Evolutionary conservation across 2,113 vertebrate species (phyloP), one percentile per base, ranked within the genome.

Genomic region (Nesogale talazaci): DNA sequence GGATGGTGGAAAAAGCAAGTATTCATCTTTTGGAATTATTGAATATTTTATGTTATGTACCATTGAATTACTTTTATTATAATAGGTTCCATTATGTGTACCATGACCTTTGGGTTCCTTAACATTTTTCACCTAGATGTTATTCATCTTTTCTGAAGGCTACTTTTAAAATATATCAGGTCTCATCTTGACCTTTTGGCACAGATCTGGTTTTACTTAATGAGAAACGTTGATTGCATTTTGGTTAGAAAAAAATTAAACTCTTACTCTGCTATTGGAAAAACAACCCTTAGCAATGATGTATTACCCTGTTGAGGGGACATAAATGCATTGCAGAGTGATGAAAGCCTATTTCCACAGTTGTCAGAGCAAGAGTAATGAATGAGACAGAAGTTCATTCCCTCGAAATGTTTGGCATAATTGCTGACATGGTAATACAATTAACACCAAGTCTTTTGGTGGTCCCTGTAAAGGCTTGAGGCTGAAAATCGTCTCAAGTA

Each of bases 131-230:
- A 42, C 36, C 38, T 74, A 29, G 56, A 40, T 89, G 69, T 74
- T 89, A 83, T 92, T 94, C 65, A 85, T 91, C 84, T 94, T 94
- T 91, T 89, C 57, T 91, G 84, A 97, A 92, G 63, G 65, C 63
- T 61, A 63, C 46, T 90, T 96, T 63, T 86, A 92, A 93, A 92
- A 84, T 92, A 85, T 36, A 89, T 82, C 31, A 89, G 52, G 67
- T 87, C 86, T 92, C 36, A 89, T 91, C 46, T 93, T 95, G 84
- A 94, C 86, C 87, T 92, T 95, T 95, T 91, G 88, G 95, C 65
- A 89, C 85, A 77, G 11, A 59, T 63, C 74, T 86, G 22, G 25
- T 56, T 86, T 94, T 92, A 76, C 77, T 94, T 93, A 88, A 96
- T 93, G 87, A 31, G 75, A 69, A 91, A 96, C 93, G 31, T 88